Conservation (phyloP, 2,113 vertebrate species). For the Scomber japonicus region DNA sequence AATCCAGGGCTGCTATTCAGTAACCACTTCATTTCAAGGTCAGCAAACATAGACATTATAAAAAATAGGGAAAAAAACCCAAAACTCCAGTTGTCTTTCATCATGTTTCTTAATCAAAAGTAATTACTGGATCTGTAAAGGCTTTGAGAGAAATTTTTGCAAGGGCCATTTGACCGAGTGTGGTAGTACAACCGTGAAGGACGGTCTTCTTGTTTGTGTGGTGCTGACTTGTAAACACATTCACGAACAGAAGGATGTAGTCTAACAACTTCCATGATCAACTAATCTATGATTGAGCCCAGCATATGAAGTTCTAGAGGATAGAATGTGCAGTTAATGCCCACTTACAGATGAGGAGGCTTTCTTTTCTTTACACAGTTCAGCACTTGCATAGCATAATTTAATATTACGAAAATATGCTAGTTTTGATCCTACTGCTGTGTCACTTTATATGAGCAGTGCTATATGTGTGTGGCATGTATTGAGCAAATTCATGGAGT, state of each 20-base stretch:
- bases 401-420: conserved; percentile 8
- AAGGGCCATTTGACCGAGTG: too few species aligned
- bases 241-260: neutral
- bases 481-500: conserved; percentile 41
- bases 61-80: neutral
- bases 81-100: neutral
- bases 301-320: neutral
- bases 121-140: neutral
- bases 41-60: neutral
- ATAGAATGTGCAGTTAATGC: neutral
- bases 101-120: neutral
- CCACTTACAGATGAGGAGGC: neutral
- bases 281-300: neutral
- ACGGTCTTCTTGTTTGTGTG: neutral
- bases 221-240: neutral
- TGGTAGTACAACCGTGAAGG: neutral
- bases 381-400: neutral
- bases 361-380: conserved; percentile 1
- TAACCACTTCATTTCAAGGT: conserved; percentile 10
- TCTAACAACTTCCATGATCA: neutral
- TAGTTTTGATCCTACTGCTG: neutral
- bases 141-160: neutral
- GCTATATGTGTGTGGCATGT: conserved; percentile 22
- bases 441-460: conserved; percentile 3
- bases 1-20: neutral